Conservation (phyloP, 2,113 vertebrate species). For the Hydropotes inermis region DNA sequence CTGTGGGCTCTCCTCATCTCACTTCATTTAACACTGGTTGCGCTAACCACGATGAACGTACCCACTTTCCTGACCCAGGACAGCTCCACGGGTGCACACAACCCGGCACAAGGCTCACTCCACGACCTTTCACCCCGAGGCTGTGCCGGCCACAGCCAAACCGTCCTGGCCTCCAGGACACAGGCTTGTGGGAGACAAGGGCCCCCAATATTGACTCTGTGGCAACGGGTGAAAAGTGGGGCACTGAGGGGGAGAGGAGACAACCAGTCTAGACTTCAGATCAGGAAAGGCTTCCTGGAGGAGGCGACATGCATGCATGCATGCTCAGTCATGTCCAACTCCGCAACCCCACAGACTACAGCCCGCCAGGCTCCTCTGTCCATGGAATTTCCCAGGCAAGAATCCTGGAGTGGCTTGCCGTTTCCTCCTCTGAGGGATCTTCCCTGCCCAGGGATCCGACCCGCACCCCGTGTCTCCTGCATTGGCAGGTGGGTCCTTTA, state of each 20-base stretch:
- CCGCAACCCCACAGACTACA: accelerated
- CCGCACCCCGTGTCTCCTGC: background rate
- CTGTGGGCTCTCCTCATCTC: background rate
- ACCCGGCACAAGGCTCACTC: background rate
- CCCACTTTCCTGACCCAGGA: background rate
- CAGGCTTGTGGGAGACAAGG: background rate
- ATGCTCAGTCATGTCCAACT: background rate
- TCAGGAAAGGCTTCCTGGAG: background rate
- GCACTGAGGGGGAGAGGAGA: background rate
- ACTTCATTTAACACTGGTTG: background rate
- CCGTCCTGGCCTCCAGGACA: background rate
- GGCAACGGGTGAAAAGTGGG: background rate
- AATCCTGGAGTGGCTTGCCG: background rate
- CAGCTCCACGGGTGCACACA: background rate
- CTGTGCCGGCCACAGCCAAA: background rate
- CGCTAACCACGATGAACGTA: background rate
- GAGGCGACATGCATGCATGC: background rate
- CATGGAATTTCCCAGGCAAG: background rate
- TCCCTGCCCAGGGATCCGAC: background rate
- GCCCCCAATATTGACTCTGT: background rate
- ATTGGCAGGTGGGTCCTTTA: background rate
- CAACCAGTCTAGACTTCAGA: background rate
- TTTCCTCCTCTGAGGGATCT: background rate
- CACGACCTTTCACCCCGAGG: background rate
- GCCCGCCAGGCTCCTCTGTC: background rate